Conservation (phyloP, 2,888 invertebrate genomes). For the Fabriciana adippe region DNA sequence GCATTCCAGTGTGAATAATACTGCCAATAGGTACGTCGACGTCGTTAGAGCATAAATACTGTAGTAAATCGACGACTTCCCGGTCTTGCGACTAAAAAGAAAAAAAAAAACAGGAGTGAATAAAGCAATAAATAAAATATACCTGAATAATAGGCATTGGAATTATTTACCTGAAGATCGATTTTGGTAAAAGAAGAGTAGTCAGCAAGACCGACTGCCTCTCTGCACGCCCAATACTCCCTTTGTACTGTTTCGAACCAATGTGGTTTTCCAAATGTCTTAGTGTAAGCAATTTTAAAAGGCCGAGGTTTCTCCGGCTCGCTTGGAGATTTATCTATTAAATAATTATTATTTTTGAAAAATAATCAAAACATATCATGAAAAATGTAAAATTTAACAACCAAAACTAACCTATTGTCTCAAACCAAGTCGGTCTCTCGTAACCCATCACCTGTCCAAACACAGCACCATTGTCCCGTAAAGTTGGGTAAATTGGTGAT, state of each 20-base stretch:
- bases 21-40: slow-evolving; percentile 96
- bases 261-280: slow-evolving; percentile 94
- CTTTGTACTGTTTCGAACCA: slow-evolving; percentile 95
- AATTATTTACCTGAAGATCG: slow-evolving; percentile 89
- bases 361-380: too few species aligned
- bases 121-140: not conserved
- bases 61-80: slow-evolving; percentile 94
- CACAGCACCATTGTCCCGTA: slow-evolving; percentile 95
- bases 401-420: slow-evolving; percentile 66
- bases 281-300: slow-evolving; percentile 88
- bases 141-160: not conserved
- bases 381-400: not conserved
- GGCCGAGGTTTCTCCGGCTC: slow-evolving; percentile 54
- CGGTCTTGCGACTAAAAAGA: slow-evolving; percentile 87
- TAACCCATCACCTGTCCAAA: slow-evolving; percentile 99
- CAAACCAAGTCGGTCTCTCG: slow-evolving; percentile 96
- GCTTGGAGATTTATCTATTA: slow-evolving; percentile 66
- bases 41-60: slow-evolving; percentile 97
- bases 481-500: slow-evolving; percentile 96
- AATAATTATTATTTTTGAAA: not conserved
- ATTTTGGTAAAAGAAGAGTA: slow-evolving; percentile 99
- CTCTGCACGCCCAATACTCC: slow-evolving; percentile 97
- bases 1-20: slow-evolving; percentile 99
- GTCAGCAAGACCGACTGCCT: slow-evolving; percentile 95
- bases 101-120: slow-evolving; percentile 17